Evolutionary conservation across 2,888 invertebrate genomes (phyloP).

Genomic region (Sipha maydis): DNA sequence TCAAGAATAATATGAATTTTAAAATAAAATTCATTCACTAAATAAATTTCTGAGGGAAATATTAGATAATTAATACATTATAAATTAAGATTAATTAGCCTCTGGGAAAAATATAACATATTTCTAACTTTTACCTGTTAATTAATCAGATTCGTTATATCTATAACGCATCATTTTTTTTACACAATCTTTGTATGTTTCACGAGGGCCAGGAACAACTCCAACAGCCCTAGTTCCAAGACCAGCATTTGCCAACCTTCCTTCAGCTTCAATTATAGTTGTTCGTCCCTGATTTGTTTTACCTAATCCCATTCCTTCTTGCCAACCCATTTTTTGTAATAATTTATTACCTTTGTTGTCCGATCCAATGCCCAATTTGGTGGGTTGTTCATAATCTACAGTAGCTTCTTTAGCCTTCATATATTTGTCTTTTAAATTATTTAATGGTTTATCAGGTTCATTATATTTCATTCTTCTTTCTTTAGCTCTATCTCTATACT

Average conservation of each 20-base stretch:
- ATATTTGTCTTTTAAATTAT: slow-evolving; percentile 79
- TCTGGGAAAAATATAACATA: neutral
- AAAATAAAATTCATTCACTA: slow-evolving; percentile 4
- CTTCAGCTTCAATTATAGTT: slow-evolving; percentile 85
- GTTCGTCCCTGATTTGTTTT: slow-evolving; percentile 92
- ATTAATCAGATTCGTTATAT: slow-evolving; percentile 73
- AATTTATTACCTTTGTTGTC: slow-evolving; percentile 95
- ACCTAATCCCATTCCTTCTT: slow-evolving; percentile 94
- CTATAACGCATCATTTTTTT: slow-evolving; percentile 90
- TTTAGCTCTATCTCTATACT: slow-evolving; percentile 94
- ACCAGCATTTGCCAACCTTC: slow-evolving; percentile 80
- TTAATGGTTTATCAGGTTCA: slow-evolving; percentile 82
- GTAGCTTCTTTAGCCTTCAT: slow-evolving; percentile 71
- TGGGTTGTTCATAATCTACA: slow-evolving; percentile 70
- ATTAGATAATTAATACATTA: neutral
- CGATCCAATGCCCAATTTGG: slow-evolving; percentile 78
- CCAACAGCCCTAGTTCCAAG: slow-evolving; percentile 84
- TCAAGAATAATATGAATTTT: neutral
- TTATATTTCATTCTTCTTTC: slow-evolving; percentile 94
- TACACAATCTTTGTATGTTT: slow-evolving; percentile 89
- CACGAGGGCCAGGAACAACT: slow-evolving; percentile 82
- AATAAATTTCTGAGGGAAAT: neutral
- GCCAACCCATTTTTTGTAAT: slow-evolving; percentile 99
- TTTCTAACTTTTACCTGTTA: slow-evolving; percentile 15
- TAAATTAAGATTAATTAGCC: neutral